Evolutionary conservation across 1,140 invertebrate species (phyloP).

Genomic region (Euglossa dilemma): DNA sequence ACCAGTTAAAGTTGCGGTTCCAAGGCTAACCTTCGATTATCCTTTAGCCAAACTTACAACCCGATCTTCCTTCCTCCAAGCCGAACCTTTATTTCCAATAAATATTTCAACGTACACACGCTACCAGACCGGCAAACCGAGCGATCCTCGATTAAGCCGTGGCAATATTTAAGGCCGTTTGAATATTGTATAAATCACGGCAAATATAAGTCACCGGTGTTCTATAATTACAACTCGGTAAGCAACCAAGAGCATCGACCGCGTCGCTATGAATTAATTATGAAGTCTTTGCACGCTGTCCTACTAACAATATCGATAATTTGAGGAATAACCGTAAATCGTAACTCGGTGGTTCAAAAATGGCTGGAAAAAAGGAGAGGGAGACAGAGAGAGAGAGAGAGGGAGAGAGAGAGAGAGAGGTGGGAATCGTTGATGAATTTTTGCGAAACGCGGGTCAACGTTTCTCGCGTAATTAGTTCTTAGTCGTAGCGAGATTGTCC

Average conservation of each 20-base stretch:
- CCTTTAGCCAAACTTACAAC: too few species aligned
- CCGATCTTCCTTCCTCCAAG: not conserved
- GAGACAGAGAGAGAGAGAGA: not conserved
- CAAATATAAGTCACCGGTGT: too few species aligned
- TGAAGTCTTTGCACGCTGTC: slow-evolving; percentile 39
- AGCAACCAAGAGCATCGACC: not conserved
- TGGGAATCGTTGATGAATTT: not conserved
- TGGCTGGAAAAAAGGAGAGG: not conserved
- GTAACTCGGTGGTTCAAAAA: not conserved
- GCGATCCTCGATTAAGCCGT: too few species aligned
- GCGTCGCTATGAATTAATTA: slow-evolving; percentile 37
- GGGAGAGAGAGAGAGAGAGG: not conserved
- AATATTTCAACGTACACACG: too few species aligned
- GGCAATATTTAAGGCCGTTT: too few species aligned
- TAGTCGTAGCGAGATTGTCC: not conserved
- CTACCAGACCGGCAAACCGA: too few species aligned
- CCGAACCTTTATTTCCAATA: not conserved
- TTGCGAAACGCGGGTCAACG: not conserved
- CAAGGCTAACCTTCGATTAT: not conserved
- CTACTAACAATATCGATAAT: slow-evolving; percentile 48
- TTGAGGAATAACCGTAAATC: too few species aligned
- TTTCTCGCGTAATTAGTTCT: slow-evolving; percentile 3
- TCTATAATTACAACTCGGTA: too few species aligned
- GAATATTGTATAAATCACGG: too few species aligned
- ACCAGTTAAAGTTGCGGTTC: slow-evolving; percentile 29